Evolutionary conservation across 2,888 invertebrate genomes (phyloP).

Genomic region (Unio pictorum): DNA sequence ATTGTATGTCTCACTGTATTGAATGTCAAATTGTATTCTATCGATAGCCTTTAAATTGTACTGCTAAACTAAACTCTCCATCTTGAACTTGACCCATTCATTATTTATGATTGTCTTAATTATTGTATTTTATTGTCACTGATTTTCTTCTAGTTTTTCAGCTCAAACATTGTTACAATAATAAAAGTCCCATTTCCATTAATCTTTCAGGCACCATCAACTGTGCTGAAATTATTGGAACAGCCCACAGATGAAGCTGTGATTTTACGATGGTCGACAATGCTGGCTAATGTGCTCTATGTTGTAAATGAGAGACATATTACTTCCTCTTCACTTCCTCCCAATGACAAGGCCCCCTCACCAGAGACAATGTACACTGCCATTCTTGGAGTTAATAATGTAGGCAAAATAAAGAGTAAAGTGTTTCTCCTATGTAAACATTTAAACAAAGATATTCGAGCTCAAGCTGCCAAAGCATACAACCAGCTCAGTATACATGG

Average conservation of each 20-base stretch:
- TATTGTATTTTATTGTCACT: too few species aligned
- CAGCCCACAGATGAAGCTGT: slow-evolving; percentile 70
- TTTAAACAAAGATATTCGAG: slow-evolving; percentile 53
- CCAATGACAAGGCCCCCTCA: slow-evolving; percentile 74
- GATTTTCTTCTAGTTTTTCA: too few species aligned
- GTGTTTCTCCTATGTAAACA: slow-evolving; percentile 64
- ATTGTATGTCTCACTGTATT: too few species aligned
- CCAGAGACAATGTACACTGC: slow-evolving; percentile 74
- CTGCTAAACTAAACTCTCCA: too few species aligned
- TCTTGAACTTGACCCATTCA: too few species aligned
- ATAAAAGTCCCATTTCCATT: neutral
- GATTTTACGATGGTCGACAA: slow-evolving; percentile 73
- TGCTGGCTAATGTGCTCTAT: slow-evolving; percentile 74
- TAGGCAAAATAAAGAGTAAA: slow-evolving; percentile 57
- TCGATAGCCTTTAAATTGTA: too few species aligned
- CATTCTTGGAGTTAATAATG: slow-evolving; percentile 52
- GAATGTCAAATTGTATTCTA: too few species aligned
- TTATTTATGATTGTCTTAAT: too few species aligned
- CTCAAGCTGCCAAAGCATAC: slow-evolving; percentile 62
- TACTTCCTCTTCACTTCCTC: slow-evolving; percentile 73
- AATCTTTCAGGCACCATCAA: slow-evolving; percentile 73
- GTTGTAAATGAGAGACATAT: slow-evolving; percentile 71
- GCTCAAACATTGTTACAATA: neutral
- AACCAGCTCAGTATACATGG: slow-evolving; percentile 9
- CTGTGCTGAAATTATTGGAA: slow-evolving; percentile 73